phyloP scores from a whole-genome alignment of 2,888 invertebrate genomes.

The Habroteleia sp. region DNA sequence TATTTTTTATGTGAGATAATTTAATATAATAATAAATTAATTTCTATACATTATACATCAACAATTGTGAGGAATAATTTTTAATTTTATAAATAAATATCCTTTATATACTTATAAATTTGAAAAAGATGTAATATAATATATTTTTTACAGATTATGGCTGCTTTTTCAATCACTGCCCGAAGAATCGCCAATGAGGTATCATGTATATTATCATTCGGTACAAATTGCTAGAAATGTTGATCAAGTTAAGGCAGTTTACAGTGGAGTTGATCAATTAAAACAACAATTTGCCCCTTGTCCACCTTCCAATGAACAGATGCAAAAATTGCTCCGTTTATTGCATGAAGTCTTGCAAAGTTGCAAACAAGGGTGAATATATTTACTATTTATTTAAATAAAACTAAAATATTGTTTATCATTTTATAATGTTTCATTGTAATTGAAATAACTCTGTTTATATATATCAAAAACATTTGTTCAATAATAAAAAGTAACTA shows the following conservation, averaged over 20 bases:
- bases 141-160: constrained; percentile 87
- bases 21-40: too few relatives aligned
- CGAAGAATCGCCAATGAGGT: constrained; percentile 90
- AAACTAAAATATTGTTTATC: too few relatives aligned
- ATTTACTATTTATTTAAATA: too few relatives aligned
- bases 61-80: too few relatives aligned
- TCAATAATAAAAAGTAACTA: too few relatives aligned
- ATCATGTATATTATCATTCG: constrained; percentile 95
- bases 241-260: constrained; percentile 92
- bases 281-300: constrained; percentile 90
- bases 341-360: constrained; percentile 94
- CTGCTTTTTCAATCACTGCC: constrained; percentile 95
- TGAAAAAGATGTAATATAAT: too few relatives aligned
- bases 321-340: constrained; percentile 94
- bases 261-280: constrained; percentile 91
- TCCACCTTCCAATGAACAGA: constrained; percentile 92
- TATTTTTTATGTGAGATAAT: constrained; percentile 72
- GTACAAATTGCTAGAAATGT: constrained; percentile 94
- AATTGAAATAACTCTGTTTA: too few relatives aligned
- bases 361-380: constrained; percentile 90
- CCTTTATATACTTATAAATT: too few relatives aligned
- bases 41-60: too few relatives aligned
- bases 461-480: too few relatives aligned
- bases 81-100: too few relatives aligned
- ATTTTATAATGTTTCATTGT: too few relatives aligned